These are phyloP conservation scores for Oscheius sp. DNA, from an alignment of 1,140 invertebrate species.

Conservation along the genomic window DNA sequence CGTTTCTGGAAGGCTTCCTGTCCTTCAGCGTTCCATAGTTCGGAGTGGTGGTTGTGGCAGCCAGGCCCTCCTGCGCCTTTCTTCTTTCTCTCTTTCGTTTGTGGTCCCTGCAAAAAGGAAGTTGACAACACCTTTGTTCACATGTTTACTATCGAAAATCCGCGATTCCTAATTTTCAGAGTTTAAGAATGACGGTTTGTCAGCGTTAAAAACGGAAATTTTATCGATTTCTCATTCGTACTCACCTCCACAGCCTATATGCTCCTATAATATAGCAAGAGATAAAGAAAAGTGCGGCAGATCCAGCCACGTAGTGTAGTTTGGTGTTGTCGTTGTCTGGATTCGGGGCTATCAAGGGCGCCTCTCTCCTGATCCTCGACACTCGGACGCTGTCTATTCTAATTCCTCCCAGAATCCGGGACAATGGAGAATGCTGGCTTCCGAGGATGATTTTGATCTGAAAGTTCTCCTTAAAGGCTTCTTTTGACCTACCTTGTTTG, in stretches of 20 bases:
- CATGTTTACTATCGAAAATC: too few species aligned
- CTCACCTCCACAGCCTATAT: not conserved
- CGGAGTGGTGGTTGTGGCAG: not conserved
- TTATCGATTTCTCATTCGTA: too few species aligned
- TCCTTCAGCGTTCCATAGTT: conserved; percentile 20
- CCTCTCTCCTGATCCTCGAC: conserved; percentile 17
- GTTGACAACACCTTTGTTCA: too few species aligned
- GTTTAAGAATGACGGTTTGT: too few species aligned
- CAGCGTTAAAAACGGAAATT: too few species aligned
- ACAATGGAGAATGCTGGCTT: conserved; percentile 50
- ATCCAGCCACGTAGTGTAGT: conserved; percentile 8
- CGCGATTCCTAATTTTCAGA: too few species aligned
- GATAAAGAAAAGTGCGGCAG: conserved; percentile 24
- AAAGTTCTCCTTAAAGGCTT: not conserved
- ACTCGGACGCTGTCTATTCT: conserved; percentile 43
- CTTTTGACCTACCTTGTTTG: conserved; percentile 18
- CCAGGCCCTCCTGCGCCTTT: not conserved
- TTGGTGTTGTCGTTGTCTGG: conserved; percentile 25
- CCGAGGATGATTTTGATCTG: conserved; percentile 54
- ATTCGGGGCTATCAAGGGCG: not conserved
- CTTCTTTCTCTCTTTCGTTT: conserved; percentile 2
- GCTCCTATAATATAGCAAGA: conserved; percentile 28
- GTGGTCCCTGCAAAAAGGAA: too few species aligned
- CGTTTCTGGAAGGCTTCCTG: conserved; percentile 25
- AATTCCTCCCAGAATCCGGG: conserved; percentile 56